Evolutionary conservation across 2,113 vertebrate genomes (phyloP).

Genomic region (Pogona vitticeps): DNA sequence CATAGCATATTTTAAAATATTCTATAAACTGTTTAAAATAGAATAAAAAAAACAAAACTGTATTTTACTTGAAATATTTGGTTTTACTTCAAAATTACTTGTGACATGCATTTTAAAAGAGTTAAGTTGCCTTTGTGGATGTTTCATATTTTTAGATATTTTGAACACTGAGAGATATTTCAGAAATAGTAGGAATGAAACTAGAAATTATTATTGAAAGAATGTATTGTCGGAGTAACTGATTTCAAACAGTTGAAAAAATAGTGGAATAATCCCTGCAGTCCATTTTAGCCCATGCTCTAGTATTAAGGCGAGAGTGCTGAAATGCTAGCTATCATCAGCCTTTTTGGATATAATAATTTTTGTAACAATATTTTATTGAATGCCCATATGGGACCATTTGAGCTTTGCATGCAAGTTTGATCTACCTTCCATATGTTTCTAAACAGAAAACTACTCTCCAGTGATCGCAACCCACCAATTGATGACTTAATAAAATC

Average conservation of each 20-base stretch:
- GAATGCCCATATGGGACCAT: not conserved
- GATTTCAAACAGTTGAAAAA: not conserved
- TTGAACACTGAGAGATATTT: not conserved
- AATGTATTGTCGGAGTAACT: not conserved
- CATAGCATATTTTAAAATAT: not conserved
- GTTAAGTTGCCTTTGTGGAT: not conserved
- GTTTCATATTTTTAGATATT: not conserved
- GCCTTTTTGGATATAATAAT: not conserved
- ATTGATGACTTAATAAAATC: constrained; percentile 99
- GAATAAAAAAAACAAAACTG: not conserved
- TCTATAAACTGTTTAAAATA: not conserved
- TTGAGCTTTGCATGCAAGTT: not conserved
- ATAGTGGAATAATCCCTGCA: not conserved
- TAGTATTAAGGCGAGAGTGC: not conserved
- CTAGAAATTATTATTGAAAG: not conserved
- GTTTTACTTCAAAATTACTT: not conserved
- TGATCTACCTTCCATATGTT: constrained; percentile 30
- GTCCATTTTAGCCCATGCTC: not conserved
- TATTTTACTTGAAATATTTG: not conserved
- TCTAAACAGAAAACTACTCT: constrained; percentile 90
- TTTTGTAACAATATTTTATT: not conserved
- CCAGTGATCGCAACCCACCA: constrained; percentile 98
- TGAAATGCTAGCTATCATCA: not conserved
- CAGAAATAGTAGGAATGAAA: not conserved
- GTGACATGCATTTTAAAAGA: not conserved